phyloP scores from a whole-genome alignment of 2,797 vertebrate species.

The Darevskia nairensis region DNA sequence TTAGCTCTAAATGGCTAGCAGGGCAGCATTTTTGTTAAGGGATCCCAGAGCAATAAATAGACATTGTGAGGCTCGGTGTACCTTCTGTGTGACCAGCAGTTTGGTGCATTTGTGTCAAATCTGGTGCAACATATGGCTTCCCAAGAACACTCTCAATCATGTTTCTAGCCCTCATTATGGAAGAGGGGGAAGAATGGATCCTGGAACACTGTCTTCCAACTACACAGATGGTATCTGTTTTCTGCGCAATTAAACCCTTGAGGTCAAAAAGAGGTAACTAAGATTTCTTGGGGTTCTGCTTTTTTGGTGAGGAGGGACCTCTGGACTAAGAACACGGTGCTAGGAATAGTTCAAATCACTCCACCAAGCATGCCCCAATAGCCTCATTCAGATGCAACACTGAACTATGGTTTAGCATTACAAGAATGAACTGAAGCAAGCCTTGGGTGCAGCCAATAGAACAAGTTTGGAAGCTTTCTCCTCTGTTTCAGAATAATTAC shows the following conservation, averaged over 20 bases:
- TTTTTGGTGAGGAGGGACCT: not conserved
- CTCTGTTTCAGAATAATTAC: not conserved
- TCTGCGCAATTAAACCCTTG: not conserved
- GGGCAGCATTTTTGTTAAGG: slow-evolving; percentile 18
- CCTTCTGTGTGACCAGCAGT: not conserved
- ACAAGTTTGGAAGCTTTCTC: not conserved
- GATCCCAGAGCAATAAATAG: slow-evolving; percentile 4
- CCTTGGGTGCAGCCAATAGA: not conserved
- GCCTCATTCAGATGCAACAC: not conserved
- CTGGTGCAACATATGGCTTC: not conserved
- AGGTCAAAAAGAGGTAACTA: not conserved
- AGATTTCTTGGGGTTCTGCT: not conserved
- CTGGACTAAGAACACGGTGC: not conserved
- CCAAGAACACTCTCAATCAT: not conserved
- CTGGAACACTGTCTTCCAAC: not conserved
- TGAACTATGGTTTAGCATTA: not conserved
- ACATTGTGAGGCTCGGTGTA: not conserved
- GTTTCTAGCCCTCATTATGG: not conserved
- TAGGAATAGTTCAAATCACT: not conserved
- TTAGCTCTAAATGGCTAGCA: slow-evolving; percentile 11
- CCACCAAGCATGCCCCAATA: not conserved
- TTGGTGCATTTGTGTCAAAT: not conserved
- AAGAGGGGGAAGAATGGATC: not conserved
- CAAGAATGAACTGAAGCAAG: not conserved
- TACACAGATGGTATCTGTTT: not conserved